phyloP scores from a whole-genome alignment of 2,113 vertebrate genomes.

The Baryphthengus martii region DNA sequence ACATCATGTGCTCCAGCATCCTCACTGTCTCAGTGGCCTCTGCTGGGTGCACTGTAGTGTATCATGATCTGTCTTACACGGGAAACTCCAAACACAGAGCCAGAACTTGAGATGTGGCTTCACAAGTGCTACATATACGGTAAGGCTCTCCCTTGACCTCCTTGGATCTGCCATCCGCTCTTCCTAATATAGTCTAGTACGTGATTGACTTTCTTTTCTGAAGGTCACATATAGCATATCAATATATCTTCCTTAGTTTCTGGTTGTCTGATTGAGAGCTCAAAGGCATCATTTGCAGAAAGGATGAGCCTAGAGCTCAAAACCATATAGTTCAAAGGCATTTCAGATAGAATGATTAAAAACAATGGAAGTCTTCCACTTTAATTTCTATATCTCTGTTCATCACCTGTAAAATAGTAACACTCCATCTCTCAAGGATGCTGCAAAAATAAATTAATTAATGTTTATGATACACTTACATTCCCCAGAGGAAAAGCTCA shows the following conservation, averaged over 20 bases:
- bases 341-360: neutral
- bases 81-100: rapidly evolving
- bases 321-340: neutral
- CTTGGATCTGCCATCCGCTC: neutral
- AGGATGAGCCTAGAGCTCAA: neutral
- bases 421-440: neutral
- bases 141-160: neutral
- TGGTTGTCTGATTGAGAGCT: neutral
- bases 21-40: neutral
- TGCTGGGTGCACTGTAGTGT: neutral
- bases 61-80: neutral
- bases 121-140: neutral
- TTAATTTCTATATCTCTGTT: neutral
- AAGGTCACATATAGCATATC: neutral
- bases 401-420: neutral
- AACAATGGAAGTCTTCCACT: neutral
- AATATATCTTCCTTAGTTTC: neutral
- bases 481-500: neutral
- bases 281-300: neutral
- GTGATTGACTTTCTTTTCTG: neutral
- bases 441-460: neutral
- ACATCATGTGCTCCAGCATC: rapidly evolving
- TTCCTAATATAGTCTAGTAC: neutral
- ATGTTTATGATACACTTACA: neutral
- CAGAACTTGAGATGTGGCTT: neutral